A percentile compares a stretch with the other conserved stretches of the same genome.
Evolutionary conservation across 2,888 invertebrate species (phyloP).

Genomic region (Idaea dimidiata): DNA sequence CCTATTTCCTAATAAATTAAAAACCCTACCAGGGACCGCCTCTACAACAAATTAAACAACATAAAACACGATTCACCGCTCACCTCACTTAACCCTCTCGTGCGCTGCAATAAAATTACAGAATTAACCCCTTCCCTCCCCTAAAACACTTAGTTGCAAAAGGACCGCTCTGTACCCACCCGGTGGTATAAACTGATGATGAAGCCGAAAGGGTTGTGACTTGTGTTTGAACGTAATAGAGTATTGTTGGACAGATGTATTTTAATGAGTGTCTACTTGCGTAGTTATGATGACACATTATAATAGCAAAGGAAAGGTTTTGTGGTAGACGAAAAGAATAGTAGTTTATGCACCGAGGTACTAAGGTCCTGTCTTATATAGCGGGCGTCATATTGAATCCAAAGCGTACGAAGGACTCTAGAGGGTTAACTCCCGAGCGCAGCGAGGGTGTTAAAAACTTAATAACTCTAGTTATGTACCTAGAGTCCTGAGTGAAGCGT

Average conservation of each 20-base stretch:
- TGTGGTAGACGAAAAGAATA: too few relatives aligned
- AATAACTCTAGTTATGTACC: too few relatives aligned
- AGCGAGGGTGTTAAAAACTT: too few relatives aligned
- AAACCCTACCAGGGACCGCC: slow-evolving; percentile 41
- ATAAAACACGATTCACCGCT: slow-evolving; percentile 67
- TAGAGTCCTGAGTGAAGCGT: too few relatives aligned
- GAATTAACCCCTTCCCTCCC: slow-evolving; percentile 52
- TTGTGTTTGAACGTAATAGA: slow-evolving; percentile 20
- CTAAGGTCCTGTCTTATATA: too few relatives aligned
- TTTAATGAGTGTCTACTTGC: background rate
- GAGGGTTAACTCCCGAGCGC: too few relatives aligned
- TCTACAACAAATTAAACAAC: slow-evolving; percentile 71
- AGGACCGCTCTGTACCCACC: slow-evolving; percentile 29
- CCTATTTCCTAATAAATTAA: slow-evolving; percentile 17
- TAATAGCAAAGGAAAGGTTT: too few relatives aligned
- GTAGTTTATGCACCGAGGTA: too few relatives aligned
- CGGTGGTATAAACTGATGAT: slow-evolving; percentile 58
- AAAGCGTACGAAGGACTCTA: too few relatives aligned
- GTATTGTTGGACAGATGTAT: slow-evolving; percentile 1
- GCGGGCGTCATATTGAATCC: too few relatives aligned
- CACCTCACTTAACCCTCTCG: slow-evolving; percentile 64
- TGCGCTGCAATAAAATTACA: slow-evolving; percentile 65
- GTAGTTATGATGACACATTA: background rate
- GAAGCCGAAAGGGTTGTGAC: slow-evolving; percentile 42
- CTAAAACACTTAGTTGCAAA: slow-evolving; percentile 40